Evolutionary conservation across 1,140 invertebrate species (phyloP), one percentile per base, ranked within the genome.

Genomic region (Lamellibrachia luymesi): DNA sequence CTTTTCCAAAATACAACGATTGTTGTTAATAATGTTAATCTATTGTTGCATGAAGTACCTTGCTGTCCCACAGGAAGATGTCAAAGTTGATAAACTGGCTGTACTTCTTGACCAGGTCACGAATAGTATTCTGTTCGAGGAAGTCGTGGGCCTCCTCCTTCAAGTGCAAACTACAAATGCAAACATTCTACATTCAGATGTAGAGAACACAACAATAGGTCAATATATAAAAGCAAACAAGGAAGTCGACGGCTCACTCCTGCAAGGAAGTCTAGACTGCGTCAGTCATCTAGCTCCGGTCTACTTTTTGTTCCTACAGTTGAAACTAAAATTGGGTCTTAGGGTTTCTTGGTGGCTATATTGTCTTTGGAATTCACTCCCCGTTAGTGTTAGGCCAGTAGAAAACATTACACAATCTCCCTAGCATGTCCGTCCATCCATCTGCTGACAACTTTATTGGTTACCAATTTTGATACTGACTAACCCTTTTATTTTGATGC

Each of bases 1-100:
- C 4, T 52, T 4, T 52, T 52, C 51, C 51, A 52, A 52, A 56
- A 56, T 56, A 7, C 38, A 13, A 6, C 13, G 6, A 1, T 56
- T 56, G 6, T 13, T 56, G 52, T 56, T 56, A 56, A 6, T 56
- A 13, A 13, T 56, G 52, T 56, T 56, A 13, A 56, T 56, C 52
- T 13, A 13, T 38, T 56, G 13, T 56, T 80, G 64, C 64, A 80
- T 56, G 52, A 13, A 7, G 92, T 95, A 97, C 97, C 95, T 98
- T 99, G 96, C 98, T 99, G 89, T 98, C 97, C 99, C 99, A 99
- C 95, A 99, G 96, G 96, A 98, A 98, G 95, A 99, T 99, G 38
- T 98, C 98, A 97, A 99, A 99, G 96, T 99, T 99, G 95, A 99
- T 99, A 96, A 99, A 99, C 97, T 99, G 99, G 1, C 98, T 99